Evolutionary conservation across 2,888 invertebrate genomes (phyloP).

Genomic region (Bombylius major): DNA sequence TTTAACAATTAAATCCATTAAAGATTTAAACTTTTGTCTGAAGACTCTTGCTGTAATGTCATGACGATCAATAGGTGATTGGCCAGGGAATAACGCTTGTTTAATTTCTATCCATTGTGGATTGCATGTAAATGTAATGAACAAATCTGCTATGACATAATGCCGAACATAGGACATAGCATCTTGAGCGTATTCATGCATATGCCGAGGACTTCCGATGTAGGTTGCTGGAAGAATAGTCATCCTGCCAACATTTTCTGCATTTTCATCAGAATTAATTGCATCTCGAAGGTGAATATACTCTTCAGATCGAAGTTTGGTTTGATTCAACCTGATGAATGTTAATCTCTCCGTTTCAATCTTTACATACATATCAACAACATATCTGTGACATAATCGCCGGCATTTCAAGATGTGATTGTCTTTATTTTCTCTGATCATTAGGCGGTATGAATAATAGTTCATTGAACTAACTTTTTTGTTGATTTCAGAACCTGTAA

Average conservation of each 20-base stretch:
- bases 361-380: slow-evolving; percentile 6
- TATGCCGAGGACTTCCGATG: slow-evolving; percentile 5
- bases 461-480: background rate
- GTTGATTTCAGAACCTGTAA: background rate
- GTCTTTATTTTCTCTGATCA: slow-evolving; percentile 1
- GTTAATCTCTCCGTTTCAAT: background rate
- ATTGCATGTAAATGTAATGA: slow-evolving; percentile 8
- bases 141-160: slow-evolving; percentile 1
- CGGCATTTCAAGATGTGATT: slow-evolving; percentile 2
- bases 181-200: slow-evolving; percentile 2
- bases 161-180: background rate
- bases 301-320: slow-evolving; percentile 1
- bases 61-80: background rate
- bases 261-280: slow-evolving; percentile 17
- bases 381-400: background rate
- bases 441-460: slow-evolving; percentile 5
- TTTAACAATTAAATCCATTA: slow-evolving; percentile 7
- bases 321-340: slow-evolving; percentile 2
- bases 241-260: slow-evolving; percentile 8
- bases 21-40: background rate
- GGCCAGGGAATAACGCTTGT: background rate
- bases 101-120: background rate
- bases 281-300: slow-evolving; percentile 27
- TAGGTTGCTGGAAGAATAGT: slow-evolving; percentile 12
- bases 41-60: slow-evolving; percentile 1